Evolutionary conservation across 2,113 vertebrate species (phyloP).

Genomic region (Solea senegalensis): DNA sequence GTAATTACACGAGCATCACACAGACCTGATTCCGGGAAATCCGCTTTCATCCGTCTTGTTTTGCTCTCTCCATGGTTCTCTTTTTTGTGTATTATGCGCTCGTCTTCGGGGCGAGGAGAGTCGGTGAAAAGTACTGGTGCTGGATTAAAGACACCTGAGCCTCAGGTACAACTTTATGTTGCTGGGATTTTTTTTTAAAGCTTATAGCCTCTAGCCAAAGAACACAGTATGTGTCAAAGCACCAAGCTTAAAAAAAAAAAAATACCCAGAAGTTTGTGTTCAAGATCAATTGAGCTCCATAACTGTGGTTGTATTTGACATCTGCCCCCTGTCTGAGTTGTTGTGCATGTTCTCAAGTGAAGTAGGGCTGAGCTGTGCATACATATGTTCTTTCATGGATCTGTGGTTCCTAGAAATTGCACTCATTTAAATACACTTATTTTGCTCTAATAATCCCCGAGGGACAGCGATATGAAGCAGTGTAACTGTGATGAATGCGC

Average conservation of each 20-base stretch:
- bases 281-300: conserved; percentile 22
- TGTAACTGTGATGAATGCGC: conserved; percentile 75
- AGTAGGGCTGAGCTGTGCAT: conserved; percentile 41
- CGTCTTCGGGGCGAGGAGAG: conserved; percentile 21
- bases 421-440: conserved; percentile 78
- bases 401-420: conserved; percentile 70
- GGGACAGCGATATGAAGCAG: conserved; percentile 61
- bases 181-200: background rate
- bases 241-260: conserved; percentile 4
- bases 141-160: conserved; percentile 31
- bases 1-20: conserved; percentile 38
- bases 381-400: conserved; percentile 70
- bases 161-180: conserved; percentile 34
- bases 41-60: conserved; percentile 34
- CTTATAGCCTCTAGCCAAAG: conserved; percentile 4
- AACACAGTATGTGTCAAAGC: background rate
- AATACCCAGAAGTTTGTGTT: conserved; percentile 18
- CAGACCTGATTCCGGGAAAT: conserved; percentile 29
- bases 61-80: conserved; percentile 33
- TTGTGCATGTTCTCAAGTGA: conserved; percentile 44
- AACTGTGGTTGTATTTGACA: conserved; percentile 33
- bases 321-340: conserved; percentile 37
- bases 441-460: conserved; percentile 76
- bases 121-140: conserved; percentile 25
- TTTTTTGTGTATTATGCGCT: conserved; percentile 18